Percentiles rank a stretch among this genome's conserved stretches.
Evolutionary conservation across 1,140 invertebrate genomes (phyloP).

Genomic region (Brachystomella parvula): DNA sequence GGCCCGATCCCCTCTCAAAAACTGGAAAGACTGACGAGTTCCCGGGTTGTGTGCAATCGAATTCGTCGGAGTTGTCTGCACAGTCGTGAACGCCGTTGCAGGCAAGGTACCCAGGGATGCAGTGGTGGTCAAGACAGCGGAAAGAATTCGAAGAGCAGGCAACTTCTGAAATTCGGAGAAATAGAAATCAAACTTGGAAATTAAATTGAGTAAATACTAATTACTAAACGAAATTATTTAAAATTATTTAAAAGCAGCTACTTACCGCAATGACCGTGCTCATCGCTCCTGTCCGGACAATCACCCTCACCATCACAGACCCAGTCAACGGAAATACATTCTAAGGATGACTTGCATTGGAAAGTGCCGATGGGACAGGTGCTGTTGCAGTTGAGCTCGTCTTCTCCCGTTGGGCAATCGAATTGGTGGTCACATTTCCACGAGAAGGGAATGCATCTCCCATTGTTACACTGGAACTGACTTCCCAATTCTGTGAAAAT

Average conservation of each 20-base stretch:
- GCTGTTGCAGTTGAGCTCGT: conserved; percentile 64
- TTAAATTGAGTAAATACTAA: neutral
- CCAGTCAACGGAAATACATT: conserved; percentile 22
- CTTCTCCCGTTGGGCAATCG: conserved; percentile 84
- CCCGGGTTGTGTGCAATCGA: neutral
- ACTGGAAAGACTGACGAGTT: neutral
- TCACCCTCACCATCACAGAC: conserved; percentile 72
- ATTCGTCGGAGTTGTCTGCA: conserved; percentile 42
- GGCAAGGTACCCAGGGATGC: conserved; percentile 8
- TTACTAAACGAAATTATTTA: neutral
- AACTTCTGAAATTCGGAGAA: conserved; percentile 8
- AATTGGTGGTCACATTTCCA: conserved; percentile 75
- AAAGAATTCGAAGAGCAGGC: conserved; percentile 51
- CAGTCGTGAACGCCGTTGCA: conserved; percentile 40
- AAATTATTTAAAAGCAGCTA: neutral
- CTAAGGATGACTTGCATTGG: conserved; percentile 51
- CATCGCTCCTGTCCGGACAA: conserved; percentile 74
- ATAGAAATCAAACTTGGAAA: neutral
- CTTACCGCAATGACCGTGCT: conserved; percentile 44
- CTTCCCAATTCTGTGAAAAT: conserved; percentile 39
- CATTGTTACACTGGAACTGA: conserved; percentile 57
- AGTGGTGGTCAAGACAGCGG: conserved; percentile 19
- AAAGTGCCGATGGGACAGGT: conserved; percentile 63
- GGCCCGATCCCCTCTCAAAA: neutral
- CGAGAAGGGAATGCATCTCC: conserved; percentile 59